Conservation (phyloP, 2,797 vertebrate species). For the Xenops minutus region DNA sequence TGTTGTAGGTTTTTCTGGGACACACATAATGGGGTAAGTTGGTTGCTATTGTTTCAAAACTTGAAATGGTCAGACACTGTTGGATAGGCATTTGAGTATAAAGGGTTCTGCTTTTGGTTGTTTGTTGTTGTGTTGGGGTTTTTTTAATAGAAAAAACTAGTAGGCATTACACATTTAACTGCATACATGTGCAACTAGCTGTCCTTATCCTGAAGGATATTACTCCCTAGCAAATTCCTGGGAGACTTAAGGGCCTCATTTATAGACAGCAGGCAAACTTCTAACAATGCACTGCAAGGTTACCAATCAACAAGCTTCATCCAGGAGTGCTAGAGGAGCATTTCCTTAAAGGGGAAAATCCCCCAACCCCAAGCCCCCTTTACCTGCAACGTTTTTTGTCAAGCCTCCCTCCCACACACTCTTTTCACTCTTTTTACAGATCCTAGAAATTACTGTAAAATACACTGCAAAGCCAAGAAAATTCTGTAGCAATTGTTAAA, state of each 20-base stretch:
- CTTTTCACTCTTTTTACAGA: neutral
- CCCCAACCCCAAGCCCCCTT: neutral
- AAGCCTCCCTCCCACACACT: neutral
- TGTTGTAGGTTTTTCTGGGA: constrained; percentile 8
- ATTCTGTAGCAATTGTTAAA: neutral
- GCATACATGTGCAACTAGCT: neutral
- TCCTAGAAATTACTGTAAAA: neutral
- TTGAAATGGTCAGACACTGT: neutral
- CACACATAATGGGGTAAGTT: neutral
- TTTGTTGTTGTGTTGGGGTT: neutral
- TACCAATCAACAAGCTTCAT: neutral
- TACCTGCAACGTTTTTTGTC: neutral
- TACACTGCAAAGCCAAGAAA: neutral
- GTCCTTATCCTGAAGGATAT: neutral
- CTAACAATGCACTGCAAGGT: neutral
- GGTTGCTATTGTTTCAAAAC: constrained; percentile 25
- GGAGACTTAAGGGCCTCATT: neutral
- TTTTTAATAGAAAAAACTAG: neutral
- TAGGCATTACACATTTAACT: neutral
- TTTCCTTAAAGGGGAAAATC: neutral
- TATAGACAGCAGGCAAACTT: neutral
- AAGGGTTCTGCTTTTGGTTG: neutral
- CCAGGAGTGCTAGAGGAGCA: neutral
- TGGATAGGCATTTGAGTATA: neutral
- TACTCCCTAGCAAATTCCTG: neutral